phyloP scores from a whole-genome alignment of 2,113 vertebrate species.

The Ploceus nigricollis region DNA sequence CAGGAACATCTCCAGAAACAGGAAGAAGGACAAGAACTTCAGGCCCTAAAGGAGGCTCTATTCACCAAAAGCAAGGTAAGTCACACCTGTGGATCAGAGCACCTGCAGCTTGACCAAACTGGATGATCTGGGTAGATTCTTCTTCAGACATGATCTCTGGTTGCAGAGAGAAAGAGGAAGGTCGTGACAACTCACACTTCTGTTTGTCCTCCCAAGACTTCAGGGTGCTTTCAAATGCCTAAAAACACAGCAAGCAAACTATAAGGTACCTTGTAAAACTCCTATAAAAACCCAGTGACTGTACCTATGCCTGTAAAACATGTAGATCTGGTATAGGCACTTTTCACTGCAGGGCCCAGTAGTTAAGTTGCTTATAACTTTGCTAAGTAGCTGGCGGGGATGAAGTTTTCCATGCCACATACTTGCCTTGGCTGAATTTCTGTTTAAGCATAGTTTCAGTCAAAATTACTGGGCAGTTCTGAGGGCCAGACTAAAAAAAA shows the following conservation, averaged over 20 bases:
- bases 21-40: neutral
- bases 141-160: constrained; percentile 90
- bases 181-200: constrained; percentile 87
- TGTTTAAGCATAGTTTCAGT: neutral
- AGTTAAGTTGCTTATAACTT: neutral
- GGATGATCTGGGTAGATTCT: constrained; percentile 85
- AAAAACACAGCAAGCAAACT: neutral
- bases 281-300: neutral
- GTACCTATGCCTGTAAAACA: neutral
- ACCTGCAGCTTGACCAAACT: constrained; percentile 89
- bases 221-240: constrained; percentile 95
- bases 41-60: neutral
- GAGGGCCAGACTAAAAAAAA: neutral
- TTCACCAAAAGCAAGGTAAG: neutral
- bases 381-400: neutral
- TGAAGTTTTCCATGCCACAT: neutral
- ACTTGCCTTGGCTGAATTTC: neutral
- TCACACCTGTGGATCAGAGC: constrained; percentile 89
- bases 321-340: neutral
- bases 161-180: constrained; percentile 78
- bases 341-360: neutral
- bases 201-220: constrained; percentile 99
- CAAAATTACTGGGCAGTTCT: neutral
- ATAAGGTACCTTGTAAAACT: neutral
- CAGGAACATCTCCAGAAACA: neutral